phyloP scores from a whole-genome alignment of 2,888 invertebrate genomes.

The Elegia similella region DNA sequence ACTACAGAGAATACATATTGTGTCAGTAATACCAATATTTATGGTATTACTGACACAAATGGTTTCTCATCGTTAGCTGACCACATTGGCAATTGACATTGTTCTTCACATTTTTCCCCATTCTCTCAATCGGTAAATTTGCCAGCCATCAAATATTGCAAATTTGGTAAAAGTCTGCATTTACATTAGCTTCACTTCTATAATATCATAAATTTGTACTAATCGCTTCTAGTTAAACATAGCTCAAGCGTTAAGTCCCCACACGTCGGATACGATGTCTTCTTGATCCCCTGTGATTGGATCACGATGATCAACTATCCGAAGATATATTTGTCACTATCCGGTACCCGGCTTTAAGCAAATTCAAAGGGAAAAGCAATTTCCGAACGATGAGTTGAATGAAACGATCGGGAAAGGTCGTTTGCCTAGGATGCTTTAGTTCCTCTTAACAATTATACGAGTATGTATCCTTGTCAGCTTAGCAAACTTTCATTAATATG shows the following conservation, averaged over 20 bases:
- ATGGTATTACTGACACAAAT: too few relatives aligned
- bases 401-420: neutral
- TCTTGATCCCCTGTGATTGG: constrained; percentile 38
- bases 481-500: neutral
- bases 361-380: constrained; percentile 23
- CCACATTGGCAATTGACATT: too few relatives aligned
- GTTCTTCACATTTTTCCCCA: too few relatives aligned
- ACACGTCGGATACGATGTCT: constrained; percentile 31
- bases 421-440: neutral
- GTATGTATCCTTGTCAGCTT: too few relatives aligned
- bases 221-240: constrained; percentile 21
- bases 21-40: too few relatives aligned
- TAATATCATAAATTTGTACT: neutral
- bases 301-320: constrained; percentile 34
- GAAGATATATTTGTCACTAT: constrained; percentile 31
- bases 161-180: too few relatives aligned
- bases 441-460: neutral
- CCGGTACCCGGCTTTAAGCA: constrained; percentile 28
- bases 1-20: too few relatives aligned
- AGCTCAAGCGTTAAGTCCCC: constrained; percentile 30
- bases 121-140: too few relatives aligned
- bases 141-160: too few relatives aligned
- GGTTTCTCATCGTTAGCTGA: too few relatives aligned
- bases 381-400: constrained; percentile 5
- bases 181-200: neutral